These are phyloP conservation scores for Oscheius sp. DNA, from an alignment of 2,888 invertebrate species.

Conservation along the genomic window DNA sequence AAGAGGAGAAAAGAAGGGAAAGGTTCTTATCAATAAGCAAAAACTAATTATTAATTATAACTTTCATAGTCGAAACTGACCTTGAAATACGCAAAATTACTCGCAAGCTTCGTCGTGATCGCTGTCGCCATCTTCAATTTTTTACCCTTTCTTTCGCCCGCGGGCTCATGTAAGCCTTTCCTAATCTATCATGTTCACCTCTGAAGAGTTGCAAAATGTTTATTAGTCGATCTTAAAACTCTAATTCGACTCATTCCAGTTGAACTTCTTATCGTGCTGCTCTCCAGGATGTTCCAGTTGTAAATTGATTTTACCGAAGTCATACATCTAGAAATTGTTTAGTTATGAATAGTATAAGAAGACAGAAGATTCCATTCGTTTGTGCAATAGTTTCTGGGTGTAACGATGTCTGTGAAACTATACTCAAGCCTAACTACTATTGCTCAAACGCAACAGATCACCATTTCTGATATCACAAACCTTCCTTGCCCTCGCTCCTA, in stretches of 20 bases:
- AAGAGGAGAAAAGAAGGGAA: neutral
- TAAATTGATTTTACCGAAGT: conserved; percentile 48
- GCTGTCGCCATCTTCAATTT: neutral
- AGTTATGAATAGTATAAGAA: no score
- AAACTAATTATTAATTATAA: neutral
- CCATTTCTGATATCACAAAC: no score
- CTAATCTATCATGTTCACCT: neutral
- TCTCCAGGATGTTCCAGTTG: conserved; percentile 46
- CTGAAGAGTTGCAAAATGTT: neutral
- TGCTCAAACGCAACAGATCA: neutral
- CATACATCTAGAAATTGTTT: conserved; percentile 33
- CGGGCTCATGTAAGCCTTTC: neutral
- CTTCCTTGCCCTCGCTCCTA: conserved; percentile 42
- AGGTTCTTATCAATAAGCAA: neutral
- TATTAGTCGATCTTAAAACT: no score
- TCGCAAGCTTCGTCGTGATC: neutral
- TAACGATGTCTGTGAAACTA: no score
- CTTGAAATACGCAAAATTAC: conserved; percentile 17
- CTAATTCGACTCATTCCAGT: conserved; percentile 34
- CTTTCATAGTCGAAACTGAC: no score
- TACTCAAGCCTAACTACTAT: no score
- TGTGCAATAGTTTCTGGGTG: no score
- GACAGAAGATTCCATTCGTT: no score
- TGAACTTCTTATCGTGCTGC: conserved; percentile 40
- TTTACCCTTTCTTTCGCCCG: no score